Conservation (phyloP, 1,140 invertebrate species). For the Whitmania pigra region DNA sequence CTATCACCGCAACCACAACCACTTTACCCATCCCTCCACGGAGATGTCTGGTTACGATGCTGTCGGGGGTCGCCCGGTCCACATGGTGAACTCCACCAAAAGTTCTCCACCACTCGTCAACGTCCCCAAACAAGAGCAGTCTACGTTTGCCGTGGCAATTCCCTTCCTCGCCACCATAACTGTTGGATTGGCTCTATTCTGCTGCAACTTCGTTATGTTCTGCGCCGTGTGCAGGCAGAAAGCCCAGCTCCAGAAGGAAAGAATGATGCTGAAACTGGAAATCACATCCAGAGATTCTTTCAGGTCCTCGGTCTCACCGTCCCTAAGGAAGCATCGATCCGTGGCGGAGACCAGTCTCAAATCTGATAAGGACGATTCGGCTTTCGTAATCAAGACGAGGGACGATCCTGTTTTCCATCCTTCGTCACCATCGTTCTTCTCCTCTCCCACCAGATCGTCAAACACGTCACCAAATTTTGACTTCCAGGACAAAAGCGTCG, state of each 20-base stretch:
- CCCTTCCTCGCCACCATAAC: conserved; percentile 76
- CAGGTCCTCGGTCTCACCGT: too few species aligned
- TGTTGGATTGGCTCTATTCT: conserved; percentile 77
- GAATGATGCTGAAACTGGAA: background rate
- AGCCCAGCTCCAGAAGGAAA: conserved; percentile 43
- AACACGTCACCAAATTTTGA: too few species aligned
- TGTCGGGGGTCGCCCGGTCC: too few species aligned
- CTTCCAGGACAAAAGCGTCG: too few species aligned
- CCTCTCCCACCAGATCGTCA: too few species aligned
- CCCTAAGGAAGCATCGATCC: too few species aligned
- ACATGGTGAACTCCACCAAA: background rate
- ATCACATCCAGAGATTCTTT: background rate
- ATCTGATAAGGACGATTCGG: too few species aligned
- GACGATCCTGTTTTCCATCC: too few species aligned
- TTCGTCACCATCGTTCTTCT: too few species aligned
- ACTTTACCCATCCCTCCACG: conserved; percentile 32
- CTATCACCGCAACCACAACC: conserved; percentile 15
- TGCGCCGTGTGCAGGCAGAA: conserved; percentile 84
- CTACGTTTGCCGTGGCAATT: conserved; percentile 6
- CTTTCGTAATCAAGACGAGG: too few species aligned
- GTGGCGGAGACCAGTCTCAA: too few species aligned
- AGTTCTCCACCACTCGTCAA: background rate
- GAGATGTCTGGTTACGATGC: conserved; percentile 7
- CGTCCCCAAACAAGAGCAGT: background rate
- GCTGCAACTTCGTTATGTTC: conserved; percentile 80